Evolutionary conservation across 1,140 invertebrate genomes (phyloP), one percentile per base, ranked within the genome.

Genomic region (Diabrotica virgifera): DNA sequence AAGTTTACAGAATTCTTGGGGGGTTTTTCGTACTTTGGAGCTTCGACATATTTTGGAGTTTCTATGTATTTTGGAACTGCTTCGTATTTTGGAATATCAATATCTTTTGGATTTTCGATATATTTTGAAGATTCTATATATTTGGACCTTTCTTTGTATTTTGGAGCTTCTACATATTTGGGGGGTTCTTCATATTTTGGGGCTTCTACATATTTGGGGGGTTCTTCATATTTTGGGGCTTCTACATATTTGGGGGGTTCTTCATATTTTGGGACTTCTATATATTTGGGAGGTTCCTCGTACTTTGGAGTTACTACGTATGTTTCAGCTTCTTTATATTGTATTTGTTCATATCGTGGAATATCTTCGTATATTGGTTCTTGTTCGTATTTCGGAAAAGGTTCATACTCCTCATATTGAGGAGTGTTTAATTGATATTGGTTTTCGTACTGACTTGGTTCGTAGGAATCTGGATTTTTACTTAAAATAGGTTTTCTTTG

Each of bases 1-100:
- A 84, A 66, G 12, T 79, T 80, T 6, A 37, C 0, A 36, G 56
- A 46, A 9, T 67, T 35, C 9, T 79, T 37, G 12, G 60, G 2
- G 52, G 13, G 13, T 5, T 61, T 11, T 50, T 64, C 63, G 54
- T 66, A 68, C 5, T 59, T 35, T 35, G 64, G 58, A 54, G 64
- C 38, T 53, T 37, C 59, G 12, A 58, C 12, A 12, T 11, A 11
- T 12, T 59, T 53, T 35, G 50, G 52, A 6, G n/a, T 52, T 36
- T 40, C 37, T 52, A 35, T 7, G 35, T 52, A n/a, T 24, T 56
- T 14, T 7, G 53, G 37, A 6, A 59, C 56, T 61, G 61, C 36
- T 52, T 56, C 10, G 24, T 37, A 5, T 38, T 38, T 9, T 61
- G 52, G 53, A 52, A 50, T 24, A 1, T 24, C 24, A 24, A 24